Conservation (phyloP, 1,140 invertebrate species). For the Diabrotica undecimpunctata region DNA sequence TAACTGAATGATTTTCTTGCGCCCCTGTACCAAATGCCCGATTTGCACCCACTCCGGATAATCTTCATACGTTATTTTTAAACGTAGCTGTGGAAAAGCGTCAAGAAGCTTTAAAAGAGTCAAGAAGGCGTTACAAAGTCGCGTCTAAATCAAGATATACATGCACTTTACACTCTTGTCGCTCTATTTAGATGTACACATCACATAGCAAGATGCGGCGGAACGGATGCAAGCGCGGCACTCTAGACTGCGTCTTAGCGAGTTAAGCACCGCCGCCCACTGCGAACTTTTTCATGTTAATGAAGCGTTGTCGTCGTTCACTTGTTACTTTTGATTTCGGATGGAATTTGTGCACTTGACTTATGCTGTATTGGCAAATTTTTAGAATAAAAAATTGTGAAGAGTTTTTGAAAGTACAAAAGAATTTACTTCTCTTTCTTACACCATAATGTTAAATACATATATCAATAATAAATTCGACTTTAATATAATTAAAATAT, state of each 20-base stretch:
- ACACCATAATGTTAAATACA: too few relatives aligned
- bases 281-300: neutral
- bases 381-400: neutral
- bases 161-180: neutral
- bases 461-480: too few relatives aligned
- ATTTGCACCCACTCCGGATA: neutral
- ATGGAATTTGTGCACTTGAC: neutral
- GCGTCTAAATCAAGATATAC: neutral
- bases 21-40: neutral
- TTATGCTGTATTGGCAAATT: neutral
- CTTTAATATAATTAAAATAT: too few relatives aligned
- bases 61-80: neutral
- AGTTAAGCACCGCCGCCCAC: neutral
- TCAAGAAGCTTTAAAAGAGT: neutral
- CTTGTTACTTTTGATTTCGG: conserved; percentile 1
- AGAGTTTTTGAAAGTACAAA: too few relatives aligned
- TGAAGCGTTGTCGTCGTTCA: neutral
- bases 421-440: too few relatives aligned
- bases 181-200: neutral
- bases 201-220: neutral
- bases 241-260: neutral
- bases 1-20: too few relatives aligned
- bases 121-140: neutral
- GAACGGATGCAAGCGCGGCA: neutral
- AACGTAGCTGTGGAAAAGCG: neutral